Conservation (phyloP, 2,113 vertebrate genomes). For the Ictalurus punctatus region DNA sequence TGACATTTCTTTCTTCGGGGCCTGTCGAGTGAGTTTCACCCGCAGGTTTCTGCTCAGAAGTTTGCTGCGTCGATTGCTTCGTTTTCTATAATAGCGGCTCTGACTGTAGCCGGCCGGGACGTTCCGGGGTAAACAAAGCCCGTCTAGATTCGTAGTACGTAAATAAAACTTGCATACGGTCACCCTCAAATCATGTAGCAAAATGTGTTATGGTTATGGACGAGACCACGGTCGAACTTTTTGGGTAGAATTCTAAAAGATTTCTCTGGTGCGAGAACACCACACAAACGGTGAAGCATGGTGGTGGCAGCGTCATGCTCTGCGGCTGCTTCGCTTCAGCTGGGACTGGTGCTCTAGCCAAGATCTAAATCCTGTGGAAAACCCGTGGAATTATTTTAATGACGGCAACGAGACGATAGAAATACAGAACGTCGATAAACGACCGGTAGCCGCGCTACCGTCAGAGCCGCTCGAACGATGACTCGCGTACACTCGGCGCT, state of each 20-base stretch:
- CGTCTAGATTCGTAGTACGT: neutral
- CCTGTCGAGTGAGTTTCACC: constrained; percentile 7
- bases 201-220: neutral
- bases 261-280: neutral
- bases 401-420: too few relatives aligned
- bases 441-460: too few relatives aligned
- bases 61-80: neutral
- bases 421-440: too few relatives aligned
- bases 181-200: neutral
- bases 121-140: neutral
- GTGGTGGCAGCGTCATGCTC: neutral
- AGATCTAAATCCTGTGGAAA: neutral
- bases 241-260: neutral
- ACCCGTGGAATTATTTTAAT: neutral
- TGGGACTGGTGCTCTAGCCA: neutral
- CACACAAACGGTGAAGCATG: neutral
- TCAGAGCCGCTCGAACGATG: too few relatives aligned
- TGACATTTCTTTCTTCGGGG: neutral
- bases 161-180: neutral
- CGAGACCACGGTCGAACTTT: too few relatives aligned
- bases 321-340: neutral
- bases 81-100: neutral
- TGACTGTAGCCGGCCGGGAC: neutral
- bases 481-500: too few relatives aligned
- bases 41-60: neutral